Conservation (phyloP, 2,888 invertebrate species). For the Trichogramma dendrolimi region DNA sequence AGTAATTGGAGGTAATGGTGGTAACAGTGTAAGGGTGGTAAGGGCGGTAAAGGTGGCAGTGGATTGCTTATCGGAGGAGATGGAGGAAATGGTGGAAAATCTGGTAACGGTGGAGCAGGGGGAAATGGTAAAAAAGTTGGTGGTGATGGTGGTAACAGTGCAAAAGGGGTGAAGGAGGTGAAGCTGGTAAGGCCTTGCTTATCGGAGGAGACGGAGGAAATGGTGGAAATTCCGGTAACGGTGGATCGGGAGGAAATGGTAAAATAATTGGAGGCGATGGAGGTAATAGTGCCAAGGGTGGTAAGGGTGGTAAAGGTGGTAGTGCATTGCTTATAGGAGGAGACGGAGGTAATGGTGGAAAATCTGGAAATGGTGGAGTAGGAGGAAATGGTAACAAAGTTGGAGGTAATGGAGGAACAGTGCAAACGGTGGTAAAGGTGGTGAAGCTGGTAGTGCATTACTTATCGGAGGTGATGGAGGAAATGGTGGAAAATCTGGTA, state of each 20-base stretch:
- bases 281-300: neutral
- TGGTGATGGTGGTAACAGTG: neutral
- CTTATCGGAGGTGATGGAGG: neutral
- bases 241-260: neutral
- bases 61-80: too few species aligned
- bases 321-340: neutral
- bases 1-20: neutral
- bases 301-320: neutral
- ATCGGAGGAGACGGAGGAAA: neutral
- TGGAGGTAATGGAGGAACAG: neutral
- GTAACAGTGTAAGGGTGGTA: neutral
- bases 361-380: neutral
- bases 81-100: neutral
- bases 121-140: neutral
- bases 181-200: neutral
- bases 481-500: neutral
- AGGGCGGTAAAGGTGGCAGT: neutral
- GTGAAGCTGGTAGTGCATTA: neutral
- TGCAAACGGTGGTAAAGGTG: neutral
- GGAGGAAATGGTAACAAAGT: neutral
- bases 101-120: neutral
- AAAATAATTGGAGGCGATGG: neutral
- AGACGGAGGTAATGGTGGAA: too few species aligned
- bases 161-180: neutral
- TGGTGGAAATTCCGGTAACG: neutral